Conservation (phyloP, 92 coral and sea anemone genomes). For the Bergia puertoricense region DNA sequence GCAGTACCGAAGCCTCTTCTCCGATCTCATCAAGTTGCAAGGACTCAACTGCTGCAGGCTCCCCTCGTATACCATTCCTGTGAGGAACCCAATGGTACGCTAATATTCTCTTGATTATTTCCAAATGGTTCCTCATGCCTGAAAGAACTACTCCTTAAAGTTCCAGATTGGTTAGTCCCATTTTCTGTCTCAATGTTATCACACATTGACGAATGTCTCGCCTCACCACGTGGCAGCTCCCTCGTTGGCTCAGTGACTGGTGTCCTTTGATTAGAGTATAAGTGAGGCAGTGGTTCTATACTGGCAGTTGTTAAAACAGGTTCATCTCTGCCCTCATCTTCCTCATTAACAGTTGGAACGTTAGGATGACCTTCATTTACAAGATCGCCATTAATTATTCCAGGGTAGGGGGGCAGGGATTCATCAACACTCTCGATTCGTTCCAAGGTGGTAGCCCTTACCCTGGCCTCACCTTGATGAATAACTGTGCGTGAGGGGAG, state of each 20-base stretch:
- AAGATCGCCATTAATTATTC: conserved; percentile 26
- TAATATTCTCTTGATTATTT: neutral
- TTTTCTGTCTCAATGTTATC: neutral
- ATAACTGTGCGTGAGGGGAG: neutral
- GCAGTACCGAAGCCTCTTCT: neutral
- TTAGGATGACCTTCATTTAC: neutral
- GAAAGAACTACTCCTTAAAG: neutral
- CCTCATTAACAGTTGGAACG: conserved; percentile 8
- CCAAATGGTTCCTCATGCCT: neutral
- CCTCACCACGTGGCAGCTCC: neutral
- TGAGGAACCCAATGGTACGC: neutral
- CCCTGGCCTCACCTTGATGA: neutral
- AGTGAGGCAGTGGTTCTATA: neutral
- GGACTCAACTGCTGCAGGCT: neutral
- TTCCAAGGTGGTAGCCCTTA: neutral
- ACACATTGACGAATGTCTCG: too few relatives aligned
- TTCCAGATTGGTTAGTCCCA: neutral
- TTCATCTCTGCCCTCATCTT: neutral
- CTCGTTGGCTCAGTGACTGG: neutral
- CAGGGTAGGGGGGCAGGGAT: conserved; percentile 38
- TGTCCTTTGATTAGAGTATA: neutral
- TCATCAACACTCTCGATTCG: conserved; percentile 33
- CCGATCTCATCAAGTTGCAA: neutral
- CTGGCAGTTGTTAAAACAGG: neutral
- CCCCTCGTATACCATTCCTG: neutral